phyloP scores from a whole-genome alignment of 1,140 invertebrate genomes.

The Ostrea edulis region DNA sequence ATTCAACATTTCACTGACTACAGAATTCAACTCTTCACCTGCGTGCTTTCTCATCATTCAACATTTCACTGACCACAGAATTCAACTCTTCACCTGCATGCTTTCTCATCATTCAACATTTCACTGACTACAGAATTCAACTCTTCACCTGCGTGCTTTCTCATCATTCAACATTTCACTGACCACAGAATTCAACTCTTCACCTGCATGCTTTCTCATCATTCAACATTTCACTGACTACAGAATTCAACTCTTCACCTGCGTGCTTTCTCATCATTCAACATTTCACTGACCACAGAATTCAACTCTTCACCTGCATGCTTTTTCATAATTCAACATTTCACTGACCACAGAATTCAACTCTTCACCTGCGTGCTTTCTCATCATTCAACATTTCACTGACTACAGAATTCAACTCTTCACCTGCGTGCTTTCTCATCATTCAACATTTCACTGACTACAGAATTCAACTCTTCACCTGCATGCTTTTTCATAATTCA shows the following conservation, averaged over 20 bases:
- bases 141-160: conserved; percentile 79
- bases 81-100: conserved; percentile 76
- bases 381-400: conserved; percentile 72
- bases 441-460: too few species aligned
- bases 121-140: neutral
- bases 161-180: conserved; percentile 72
- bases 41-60: conserved; percentile 81
- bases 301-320: conserved; percentile 76
- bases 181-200: neutral
- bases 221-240: too few species aligned
- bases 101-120: conserved; percentile 79
- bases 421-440: conserved; percentile 82
- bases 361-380: conserved; percentile 79
- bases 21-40: conserved; percentile 62
- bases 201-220: conserved; percentile 82
- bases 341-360: neutral
- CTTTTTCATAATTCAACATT: conserved; percentile 79
- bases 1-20: too few species aligned
- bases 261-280: conserved; percentile 81
- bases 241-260: conserved; percentile 62
- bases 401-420: neutral
- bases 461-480: conserved; percentile 62
- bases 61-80: too few species aligned
- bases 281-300: too few species aligned
- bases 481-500: conserved; percentile 81